Percentiles rank a stretch among this genome's conserved stretches.
Evolutionary conservation across 2,888 invertebrate genomes (phyloP).

Genomic region (Phyllotreta cruciferae): DNA sequence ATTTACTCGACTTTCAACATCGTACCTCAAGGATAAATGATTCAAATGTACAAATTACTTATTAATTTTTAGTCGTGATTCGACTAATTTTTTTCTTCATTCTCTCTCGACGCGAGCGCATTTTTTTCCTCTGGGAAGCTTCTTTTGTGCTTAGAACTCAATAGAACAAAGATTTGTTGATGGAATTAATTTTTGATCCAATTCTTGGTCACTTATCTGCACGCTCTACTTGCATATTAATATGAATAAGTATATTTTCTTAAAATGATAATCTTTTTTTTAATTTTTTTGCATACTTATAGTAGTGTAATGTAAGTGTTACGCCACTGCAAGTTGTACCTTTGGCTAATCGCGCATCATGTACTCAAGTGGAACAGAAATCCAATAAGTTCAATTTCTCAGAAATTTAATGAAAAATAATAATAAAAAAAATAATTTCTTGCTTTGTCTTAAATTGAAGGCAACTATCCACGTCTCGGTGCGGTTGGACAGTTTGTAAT

Average conservation of each 20-base stretch:
- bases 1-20: constrained; percentile 33
- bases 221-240: no score
- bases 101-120: constrained; percentile 5
- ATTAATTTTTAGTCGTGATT: constrained; percentile 29
- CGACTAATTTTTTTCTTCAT: constrained; percentile 23
- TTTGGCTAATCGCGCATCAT: constrained; percentile 51
- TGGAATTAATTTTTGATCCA: no score
- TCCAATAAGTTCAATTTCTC: constrained; percentile 42
- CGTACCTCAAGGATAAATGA: constrained; percentile 31
- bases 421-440: constrained; percentile 46
- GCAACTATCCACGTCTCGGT: constrained; percentile 53
- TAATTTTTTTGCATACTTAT: no score
- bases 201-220: no score
- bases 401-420: constrained; percentile 42
- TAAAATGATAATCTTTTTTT: no score
- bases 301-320: no score
- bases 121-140: neutral
- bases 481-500: constrained; percentile 50
- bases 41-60: constrained; percentile 31
- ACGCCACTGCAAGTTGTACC: constrained; percentile 28
- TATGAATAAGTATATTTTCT: no score
- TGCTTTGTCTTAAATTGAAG: constrained; percentile 52
- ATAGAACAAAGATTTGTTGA: no score
- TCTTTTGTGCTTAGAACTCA: no score
- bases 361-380: constrained; percentile 52